Evolutionary conservation across 2,797 vertebrate species (phyloP).

Genomic region (Gymnoscopelus braueri): DNA sequence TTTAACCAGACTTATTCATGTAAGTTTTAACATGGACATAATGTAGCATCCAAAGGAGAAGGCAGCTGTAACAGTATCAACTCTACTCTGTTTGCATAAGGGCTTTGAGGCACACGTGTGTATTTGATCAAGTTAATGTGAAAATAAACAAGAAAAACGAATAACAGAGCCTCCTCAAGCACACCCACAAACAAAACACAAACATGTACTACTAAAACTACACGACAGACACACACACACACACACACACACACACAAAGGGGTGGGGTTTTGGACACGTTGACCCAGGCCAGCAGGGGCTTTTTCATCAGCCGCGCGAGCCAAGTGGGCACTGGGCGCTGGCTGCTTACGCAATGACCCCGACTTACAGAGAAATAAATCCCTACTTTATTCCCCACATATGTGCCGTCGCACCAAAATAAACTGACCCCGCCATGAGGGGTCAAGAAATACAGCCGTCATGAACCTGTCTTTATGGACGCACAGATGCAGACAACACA

Average conservation of each 20-base stretch:
- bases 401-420: conserved; percentile 63
- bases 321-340: conserved; percentile 65
- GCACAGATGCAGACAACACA: conserved; percentile 13
- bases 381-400: conserved; percentile 72
- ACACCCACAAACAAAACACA: conserved; percentile 6
- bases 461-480: conserved; percentile 6
- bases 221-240: background rate
- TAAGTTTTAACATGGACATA: no score
- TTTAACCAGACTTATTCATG: no score
- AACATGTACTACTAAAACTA: background rate
- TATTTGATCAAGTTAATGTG: no score
- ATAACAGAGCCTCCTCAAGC: background rate
- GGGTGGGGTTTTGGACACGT: conserved; percentile 58
- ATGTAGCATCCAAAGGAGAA: no score
- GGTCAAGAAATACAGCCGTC: conserved; percentile 25
- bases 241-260: conserved; percentile 10
- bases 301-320: conserved; percentile 67
- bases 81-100: no score
- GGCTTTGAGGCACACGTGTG: no score
- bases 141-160: no score
- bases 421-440: conserved; percentile 36
- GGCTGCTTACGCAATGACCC: conserved; percentile 72
- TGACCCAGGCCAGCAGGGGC: conserved; percentile 69
- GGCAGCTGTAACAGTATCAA: no score
- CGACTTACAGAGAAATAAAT: conserved; percentile 74